These are phyloP conservation scores for Eumeta japonica DNA, from an alignment of 1,140 invertebrate genomes.

Conservation along the genomic window DNA sequence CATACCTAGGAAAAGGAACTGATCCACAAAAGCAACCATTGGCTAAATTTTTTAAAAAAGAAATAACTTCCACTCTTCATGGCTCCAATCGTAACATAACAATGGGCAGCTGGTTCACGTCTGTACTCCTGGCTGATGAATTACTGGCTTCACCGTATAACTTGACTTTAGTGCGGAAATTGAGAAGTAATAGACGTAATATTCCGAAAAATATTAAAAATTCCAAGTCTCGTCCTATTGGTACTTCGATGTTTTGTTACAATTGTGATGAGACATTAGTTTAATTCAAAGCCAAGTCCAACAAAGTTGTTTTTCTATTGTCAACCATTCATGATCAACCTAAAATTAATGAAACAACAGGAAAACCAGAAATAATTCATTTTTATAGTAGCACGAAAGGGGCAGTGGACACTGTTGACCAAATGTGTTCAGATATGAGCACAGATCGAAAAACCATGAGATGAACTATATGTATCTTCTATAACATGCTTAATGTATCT, in stretches of 20 bases:
- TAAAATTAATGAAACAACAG: constrained; percentile 4
- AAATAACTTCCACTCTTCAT: constrained; percentile 15
- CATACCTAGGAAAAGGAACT: constrained; percentile 3
- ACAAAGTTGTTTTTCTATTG: constrained; percentile 23
- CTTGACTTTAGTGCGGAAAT: constrained; percentile 24
- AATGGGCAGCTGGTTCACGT: constrained; percentile 44
- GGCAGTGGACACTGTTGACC: constrained; percentile 10
- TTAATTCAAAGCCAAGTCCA: constrained; percentile 32
- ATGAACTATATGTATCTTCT: constrained; percentile 25
- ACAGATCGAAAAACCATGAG: constrained; percentile 20
- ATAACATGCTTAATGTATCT: constrained; percentile 22
- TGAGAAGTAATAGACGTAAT: constrained; percentile 25
- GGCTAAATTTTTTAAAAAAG: neutral
- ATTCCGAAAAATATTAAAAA: constrained; percentile 24
- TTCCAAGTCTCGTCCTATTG: constrained; percentile 9
- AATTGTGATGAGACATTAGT: constrained; percentile 24
- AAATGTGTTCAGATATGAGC: constrained; percentile 10
- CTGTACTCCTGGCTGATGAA: constrained; percentile 19
- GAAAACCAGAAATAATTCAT: constrained; percentile 10
- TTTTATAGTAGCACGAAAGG: constrained; percentile 14
- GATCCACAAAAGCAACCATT: neutral
- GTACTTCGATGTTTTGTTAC: constrained; percentile 26
- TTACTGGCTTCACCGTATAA: constrained; percentile 22
- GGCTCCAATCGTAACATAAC: constrained; percentile 34
- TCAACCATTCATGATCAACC: constrained; percentile 11